Base-by-base conservation (phyloP, 2,888 invertebrate species). In the Melolontha melolontha region DNA sequence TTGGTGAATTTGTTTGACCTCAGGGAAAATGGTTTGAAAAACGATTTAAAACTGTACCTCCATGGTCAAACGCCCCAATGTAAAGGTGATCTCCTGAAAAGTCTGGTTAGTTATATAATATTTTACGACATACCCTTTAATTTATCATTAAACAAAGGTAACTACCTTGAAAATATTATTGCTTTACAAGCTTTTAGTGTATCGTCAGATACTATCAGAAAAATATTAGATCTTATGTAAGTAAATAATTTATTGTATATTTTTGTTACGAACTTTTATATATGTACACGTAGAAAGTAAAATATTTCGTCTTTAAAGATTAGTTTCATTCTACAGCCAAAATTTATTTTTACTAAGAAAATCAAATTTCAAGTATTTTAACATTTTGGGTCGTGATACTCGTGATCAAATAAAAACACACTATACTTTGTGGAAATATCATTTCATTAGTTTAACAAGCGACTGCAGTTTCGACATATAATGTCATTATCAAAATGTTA, bases 51-150 rank as follows among this genome's bases (percentile, higher is more conserved):
- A 52, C 84, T 84, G 57, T 90, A 88, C 72, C 71, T 90, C 8
- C 75, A 70, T n/a, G 86, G 86, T 83, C 82, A 86, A 0, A 73
- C 67, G 42, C 80, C 82, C 70, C 80, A 70, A 78, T 41, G 77
- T 81, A 47, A 82, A 75, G 39, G 76, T 82, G 0, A 82, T 81
- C 41, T 85, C 84, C 16, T 69, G 22, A 72, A 68, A 54, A 85
- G 85, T 63, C 77, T 90, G 14, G 84, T 86, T 5, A 82, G 86
- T 0, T 90, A 86, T 72, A 78, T 89, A 1, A 85, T 86, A 47
- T 90, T 86, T 75, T 86, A 89, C 74, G 88, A 89, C 75, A 79
- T 90, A 70, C 87, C 88, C 0, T 85, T 81, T 29, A 16, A 49
- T 55, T 66, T 42, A 22, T 16, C n/a, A n/a, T 47, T 27, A 8